Evolutionary conservation across 2,113 vertebrate species (phyloP).

Genomic region (Pampusana beccarii): DNA sequence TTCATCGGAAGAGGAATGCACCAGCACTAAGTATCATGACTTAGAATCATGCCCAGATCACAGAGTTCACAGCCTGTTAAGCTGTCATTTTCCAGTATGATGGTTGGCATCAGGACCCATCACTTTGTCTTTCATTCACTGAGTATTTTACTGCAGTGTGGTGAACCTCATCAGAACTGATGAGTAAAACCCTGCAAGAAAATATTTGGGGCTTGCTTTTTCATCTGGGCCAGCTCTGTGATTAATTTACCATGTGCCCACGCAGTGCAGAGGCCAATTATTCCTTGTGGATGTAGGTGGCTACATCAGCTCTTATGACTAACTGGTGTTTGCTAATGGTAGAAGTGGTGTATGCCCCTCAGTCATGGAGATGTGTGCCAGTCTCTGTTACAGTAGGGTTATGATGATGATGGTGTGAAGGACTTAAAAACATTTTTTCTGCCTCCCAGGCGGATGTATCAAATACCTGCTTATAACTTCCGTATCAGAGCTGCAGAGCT

Average conservation of each 20-base stretch:
- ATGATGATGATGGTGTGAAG: neutral
- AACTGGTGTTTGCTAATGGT: neutral
- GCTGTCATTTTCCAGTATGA: neutral
- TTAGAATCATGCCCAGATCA: neutral
- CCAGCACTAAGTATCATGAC: neutral
- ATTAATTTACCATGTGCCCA: neutral
- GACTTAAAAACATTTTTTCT: neutral
- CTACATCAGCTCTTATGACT: neutral
- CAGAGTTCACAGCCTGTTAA: neutral
- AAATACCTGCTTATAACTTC: neutral
- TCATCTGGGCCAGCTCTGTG: neutral
- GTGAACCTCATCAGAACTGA: neutral
- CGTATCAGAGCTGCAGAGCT: neutral
- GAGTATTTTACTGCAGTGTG: neutral
- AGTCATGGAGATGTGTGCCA: neutral
- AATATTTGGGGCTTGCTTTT: neutral
- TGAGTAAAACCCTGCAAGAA: neutral
- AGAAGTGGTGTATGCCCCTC: neutral
- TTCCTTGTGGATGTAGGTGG: neutral
- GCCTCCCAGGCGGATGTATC: neutral
- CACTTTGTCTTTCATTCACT: neutral
- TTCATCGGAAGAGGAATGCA: neutral
- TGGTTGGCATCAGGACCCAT: neutral
- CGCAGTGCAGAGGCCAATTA: accelerated
- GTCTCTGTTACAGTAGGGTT: neutral